Conservation (phyloP, 2,888 invertebrate species). For the Chrysina gloriosa region DNA sequence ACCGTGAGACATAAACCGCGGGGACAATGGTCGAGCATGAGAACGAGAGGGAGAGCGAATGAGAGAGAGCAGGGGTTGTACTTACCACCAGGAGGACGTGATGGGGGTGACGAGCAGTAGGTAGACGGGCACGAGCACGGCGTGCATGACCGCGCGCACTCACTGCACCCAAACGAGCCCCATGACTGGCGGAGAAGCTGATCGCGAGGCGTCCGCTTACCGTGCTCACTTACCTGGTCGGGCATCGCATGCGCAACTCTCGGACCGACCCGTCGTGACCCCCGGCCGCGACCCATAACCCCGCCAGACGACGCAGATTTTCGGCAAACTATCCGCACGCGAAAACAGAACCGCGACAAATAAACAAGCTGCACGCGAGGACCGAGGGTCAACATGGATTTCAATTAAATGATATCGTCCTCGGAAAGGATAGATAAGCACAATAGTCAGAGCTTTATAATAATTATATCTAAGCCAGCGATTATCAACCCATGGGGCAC, state of each 20-base stretch:
- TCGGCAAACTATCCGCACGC: slow-evolving; percentile 24
- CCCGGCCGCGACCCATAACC: slow-evolving; percentile 45
- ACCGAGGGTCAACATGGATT: background rate
- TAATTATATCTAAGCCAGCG: too few species aligned
- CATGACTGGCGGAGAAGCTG: slow-evolving; percentile 58
- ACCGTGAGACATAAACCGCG: background rate
- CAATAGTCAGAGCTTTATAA: too few species aligned
- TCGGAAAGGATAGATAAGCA: too few species aligned
- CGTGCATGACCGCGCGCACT: slow-evolving; percentile 64
- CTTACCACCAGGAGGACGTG: slow-evolving; percentile 90
- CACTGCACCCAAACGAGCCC: slow-evolving; percentile 63
- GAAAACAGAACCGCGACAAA: background rate
- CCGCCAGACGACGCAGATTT: slow-evolving; percentile 29
- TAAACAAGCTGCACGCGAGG: background rate
- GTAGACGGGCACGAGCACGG: slow-evolving; percentile 85
- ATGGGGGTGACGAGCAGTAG: slow-evolving; percentile 89
- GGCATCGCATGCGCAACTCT: slow-evolving; percentile 50
- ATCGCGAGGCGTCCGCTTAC: slow-evolving; percentile 43
- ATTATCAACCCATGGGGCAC: too few species aligned
- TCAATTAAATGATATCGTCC: background rate
- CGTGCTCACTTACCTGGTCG: slow-evolving; percentile 51
- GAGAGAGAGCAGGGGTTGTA: slow-evolving; percentile 56
- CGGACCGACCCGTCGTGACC: slow-evolving; percentile 46
- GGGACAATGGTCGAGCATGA: background rate
- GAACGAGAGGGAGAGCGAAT: slow-evolving; percentile 2